phyloP scores from a whole-genome alignment of 1,140 invertebrate genomes.

The Drosophila kepulauana region DNA sequence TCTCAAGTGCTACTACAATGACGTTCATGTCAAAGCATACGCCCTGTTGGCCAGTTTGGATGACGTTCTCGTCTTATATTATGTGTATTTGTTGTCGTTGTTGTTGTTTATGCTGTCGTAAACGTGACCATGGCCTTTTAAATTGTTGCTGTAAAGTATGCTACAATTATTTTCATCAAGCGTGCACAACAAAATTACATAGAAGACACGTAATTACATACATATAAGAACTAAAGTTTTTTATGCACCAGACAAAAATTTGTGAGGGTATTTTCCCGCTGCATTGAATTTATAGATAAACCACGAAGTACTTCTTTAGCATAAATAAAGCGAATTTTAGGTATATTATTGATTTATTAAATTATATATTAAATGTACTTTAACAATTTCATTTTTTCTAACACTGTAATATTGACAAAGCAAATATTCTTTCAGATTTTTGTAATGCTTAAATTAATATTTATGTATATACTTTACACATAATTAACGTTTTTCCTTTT shows the following conservation, averaged over 20 bases:
- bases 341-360: too few relatives aligned
- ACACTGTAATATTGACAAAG: too few relatives aligned
- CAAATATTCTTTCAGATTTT: too few relatives aligned
- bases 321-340: too few relatives aligned
- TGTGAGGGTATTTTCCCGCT: not conserved
- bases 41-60: slow-evolving; percentile 46
- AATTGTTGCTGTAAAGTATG: slow-evolving; percentile 66
- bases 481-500: too few relatives aligned
- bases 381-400: too few relatives aligned
- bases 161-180: slow-evolving; percentile 78
- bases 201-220: slow-evolving; percentile 17
- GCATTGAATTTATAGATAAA: not conserved
- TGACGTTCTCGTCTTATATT: not conserved
- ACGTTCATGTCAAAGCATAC: slow-evolving; percentile 28
- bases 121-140: slow-evolving; percentile 71
- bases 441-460: too few relatives aligned
- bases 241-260: slow-evolving; percentile 47
- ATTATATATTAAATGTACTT: too few relatives aligned
- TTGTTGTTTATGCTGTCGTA: slow-evolving; percentile 7
- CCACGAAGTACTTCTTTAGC: too few relatives aligned
- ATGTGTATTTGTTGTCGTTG: not conserved
- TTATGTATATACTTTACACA: too few relatives aligned
- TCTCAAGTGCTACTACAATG: slow-evolving; percentile 60
- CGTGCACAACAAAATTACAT: slow-evolving; percentile 48
- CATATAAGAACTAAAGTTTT: slow-evolving; percentile 17